Percentiles rank a stretch among this genome's conserved stretches.
phyloP scores from a whole-genome alignment of 2,888 invertebrate genomes.

The Hylaea fasciaria region DNA sequence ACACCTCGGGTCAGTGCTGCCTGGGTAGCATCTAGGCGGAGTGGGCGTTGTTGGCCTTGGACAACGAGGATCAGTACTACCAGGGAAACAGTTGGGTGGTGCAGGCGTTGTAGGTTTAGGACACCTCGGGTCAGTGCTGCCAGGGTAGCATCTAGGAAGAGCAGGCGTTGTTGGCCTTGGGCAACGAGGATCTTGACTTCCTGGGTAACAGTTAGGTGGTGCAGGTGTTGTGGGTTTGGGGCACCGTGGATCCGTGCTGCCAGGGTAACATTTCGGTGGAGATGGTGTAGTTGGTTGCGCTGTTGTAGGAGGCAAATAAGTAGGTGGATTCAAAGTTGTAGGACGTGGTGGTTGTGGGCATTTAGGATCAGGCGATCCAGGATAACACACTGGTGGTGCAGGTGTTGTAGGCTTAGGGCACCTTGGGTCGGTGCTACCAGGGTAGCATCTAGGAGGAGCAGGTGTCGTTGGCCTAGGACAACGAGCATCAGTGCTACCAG shows the following conservation, averaged over 20 bases:
- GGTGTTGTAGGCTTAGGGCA: conserved; percentile 26
- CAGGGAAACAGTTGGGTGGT: conserved; percentile 48
- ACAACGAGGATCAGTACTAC: conserved; percentile 44
- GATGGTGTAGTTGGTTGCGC: conserved; percentile 44
- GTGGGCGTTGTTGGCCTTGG: conserved; percentile 46
- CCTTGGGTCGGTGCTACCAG: conserved; percentile 65
- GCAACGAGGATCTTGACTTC: conserved; percentile 62
- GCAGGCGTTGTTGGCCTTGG: conserved; percentile 45
- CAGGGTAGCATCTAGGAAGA: conserved; percentile 47
- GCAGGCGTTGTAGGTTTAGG: conserved; percentile 46
- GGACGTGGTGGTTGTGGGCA: conserved; percentile 53
- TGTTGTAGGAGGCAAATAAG: conserved; percentile 51
- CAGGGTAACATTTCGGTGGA: conserved; percentile 50
- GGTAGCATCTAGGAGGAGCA: conserved; percentile 56
- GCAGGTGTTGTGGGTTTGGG: conserved; percentile 49
- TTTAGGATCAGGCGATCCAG: no score
- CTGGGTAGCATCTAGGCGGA: conserved; percentile 42
- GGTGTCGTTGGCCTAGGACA: conserved; percentile 55
- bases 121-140: conserved; percentile 49
- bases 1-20: conserved; percentile 51
- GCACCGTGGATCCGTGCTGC: conserved; percentile 49
- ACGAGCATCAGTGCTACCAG: conserved; percentile 40
- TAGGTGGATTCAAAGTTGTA: conserved; percentile 40
- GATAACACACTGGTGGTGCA: conserved; percentile 14
- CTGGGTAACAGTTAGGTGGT: conserved; percentile 51